A percentile compares a stretch with the other conserved stretches of the same genome.
phyloP scores from a whole-genome alignment of 2,797 vertebrate species.

The Rallus crepitans region DNA sequence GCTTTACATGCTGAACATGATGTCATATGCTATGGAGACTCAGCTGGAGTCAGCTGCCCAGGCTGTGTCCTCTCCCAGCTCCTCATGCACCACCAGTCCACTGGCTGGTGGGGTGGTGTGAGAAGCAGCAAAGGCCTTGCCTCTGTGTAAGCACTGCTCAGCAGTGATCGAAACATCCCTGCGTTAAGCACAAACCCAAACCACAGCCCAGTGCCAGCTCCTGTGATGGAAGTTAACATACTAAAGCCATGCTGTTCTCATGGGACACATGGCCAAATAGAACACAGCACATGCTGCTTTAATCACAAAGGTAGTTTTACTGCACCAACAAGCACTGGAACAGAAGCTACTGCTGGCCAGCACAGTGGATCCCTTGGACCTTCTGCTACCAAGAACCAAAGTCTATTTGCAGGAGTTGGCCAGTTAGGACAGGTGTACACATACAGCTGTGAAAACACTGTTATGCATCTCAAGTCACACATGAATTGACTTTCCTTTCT shows the following conservation, averaged over 20 bases:
- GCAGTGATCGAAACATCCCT: too few species aligned
- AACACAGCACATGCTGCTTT: not conserved
- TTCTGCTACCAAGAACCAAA: not conserved
- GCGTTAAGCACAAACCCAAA: too few species aligned
- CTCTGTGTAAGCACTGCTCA: too few species aligned
- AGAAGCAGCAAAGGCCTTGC: too few species aligned
- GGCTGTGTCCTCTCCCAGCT: too few species aligned
- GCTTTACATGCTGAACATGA: too few species aligned
- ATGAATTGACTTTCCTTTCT: not conserved
- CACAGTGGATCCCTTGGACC: fast-evolving
- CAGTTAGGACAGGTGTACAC: not conserved
- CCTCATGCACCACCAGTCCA: too few species aligned
- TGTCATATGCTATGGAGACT: too few species aligned
- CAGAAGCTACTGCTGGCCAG: not conserved
- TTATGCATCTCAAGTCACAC: not conserved
- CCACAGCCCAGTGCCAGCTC: too few species aligned
- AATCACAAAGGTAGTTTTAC: not conserved
- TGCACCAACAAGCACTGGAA: not conserved
- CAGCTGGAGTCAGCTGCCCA: too few species aligned
- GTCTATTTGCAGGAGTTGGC: not conserved
- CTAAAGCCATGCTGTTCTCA: not conserved
- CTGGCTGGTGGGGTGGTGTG: too few species aligned
- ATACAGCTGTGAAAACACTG: not conserved
- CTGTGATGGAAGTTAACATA: not conserved
- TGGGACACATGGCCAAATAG: not conserved